Base-by-base conservation (phyloP, 2,113 vertebrate genomes). In the Takifugu flavidus region DNA sequence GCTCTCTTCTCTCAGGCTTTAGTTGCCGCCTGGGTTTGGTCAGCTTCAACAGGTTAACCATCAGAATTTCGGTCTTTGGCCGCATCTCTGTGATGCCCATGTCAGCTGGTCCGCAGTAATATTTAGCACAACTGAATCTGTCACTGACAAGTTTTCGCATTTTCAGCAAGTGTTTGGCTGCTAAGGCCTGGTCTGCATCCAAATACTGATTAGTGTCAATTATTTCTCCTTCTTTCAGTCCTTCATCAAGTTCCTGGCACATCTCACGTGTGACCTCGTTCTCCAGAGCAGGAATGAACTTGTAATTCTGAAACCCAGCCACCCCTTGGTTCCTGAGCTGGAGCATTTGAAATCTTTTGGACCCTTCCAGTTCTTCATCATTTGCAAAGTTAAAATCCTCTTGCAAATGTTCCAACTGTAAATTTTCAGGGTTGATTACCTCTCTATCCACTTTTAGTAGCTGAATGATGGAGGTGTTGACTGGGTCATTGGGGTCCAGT, bases 401-500 rank as follows among this genome's bases (percentile, higher is more conserved):
- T 75, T 99, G 97, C 59, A 99, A 81, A 74, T 96, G 95, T 39
- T 99, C 96, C 20, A 96, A 77, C 13, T 95, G 90, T 80, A 99
- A 99, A 82, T 92, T 96, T 13, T 94, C 90, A 0, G 95, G 92
- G 59, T 93, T 72, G 0, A 53, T 92, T 2, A 94, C 83, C 51
- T 95, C 93, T n/a, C 95, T 94, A 0, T 91, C 91, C 71, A 92
- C 85, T 80, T 81, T 93, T 39, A 98, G 92, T 5, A 98, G 85
- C 77, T 99, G 95, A 95, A 99, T 98, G 60, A 99, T 82, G 62
- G 93, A 92, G 53, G 91, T 89, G 3, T 99, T 99, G 77, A 86
- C 95, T 13, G 97, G 97, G 82, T 99, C 96, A 25, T 99, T 99
- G 13, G 97, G 97, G 84, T 99, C 97, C 5, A 98, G 93, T 28